Conservation (phyloP, 2,888 invertebrate species). For the Cosmia trapezina region DNA sequence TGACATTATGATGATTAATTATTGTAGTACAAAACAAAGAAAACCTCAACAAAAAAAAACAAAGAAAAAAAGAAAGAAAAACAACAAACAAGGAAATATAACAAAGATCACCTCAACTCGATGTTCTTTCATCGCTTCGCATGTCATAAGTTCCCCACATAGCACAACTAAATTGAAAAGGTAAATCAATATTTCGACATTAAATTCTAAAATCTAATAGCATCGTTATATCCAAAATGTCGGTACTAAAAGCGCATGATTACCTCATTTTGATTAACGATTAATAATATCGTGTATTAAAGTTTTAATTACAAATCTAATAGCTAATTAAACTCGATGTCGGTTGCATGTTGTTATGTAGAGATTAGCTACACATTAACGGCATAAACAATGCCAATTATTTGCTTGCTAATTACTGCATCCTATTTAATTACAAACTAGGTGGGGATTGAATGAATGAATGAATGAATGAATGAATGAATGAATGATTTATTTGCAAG, state of each 20-base stretch:
- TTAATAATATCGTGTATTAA: not conserved
- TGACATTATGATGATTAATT: too few relatives aligned
- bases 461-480: too few relatives aligned
- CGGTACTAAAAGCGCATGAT: slow-evolving; percentile 10
- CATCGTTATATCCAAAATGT: not conserved
- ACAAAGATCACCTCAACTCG: too few relatives aligned
- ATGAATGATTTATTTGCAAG: too few relatives aligned
- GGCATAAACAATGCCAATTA: not conserved
- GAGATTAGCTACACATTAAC: not conserved
- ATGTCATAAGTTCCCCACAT: not conserved
- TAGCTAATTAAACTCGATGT: slow-evolving; percentile 13
- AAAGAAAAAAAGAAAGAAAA: too few relatives aligned
- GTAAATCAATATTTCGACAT: not conserved
- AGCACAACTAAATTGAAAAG: not conserved
- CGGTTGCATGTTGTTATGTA: not conserved
- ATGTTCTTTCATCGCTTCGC: too few relatives aligned
- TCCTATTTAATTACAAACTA: not conserved
- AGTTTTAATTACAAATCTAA: slow-evolving; percentile 24
- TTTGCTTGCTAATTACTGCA: not conserved
- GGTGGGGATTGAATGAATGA: not conserved
- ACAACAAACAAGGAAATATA: too few relatives aligned
- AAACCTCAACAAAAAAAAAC: too few relatives aligned
- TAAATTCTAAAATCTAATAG: not conserved
- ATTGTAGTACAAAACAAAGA: too few relatives aligned
- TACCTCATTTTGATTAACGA: slow-evolving; percentile 18